Conservation (phyloP, 2,797 vertebrate genomes). For the Rhynchotus rufescens region DNA sequence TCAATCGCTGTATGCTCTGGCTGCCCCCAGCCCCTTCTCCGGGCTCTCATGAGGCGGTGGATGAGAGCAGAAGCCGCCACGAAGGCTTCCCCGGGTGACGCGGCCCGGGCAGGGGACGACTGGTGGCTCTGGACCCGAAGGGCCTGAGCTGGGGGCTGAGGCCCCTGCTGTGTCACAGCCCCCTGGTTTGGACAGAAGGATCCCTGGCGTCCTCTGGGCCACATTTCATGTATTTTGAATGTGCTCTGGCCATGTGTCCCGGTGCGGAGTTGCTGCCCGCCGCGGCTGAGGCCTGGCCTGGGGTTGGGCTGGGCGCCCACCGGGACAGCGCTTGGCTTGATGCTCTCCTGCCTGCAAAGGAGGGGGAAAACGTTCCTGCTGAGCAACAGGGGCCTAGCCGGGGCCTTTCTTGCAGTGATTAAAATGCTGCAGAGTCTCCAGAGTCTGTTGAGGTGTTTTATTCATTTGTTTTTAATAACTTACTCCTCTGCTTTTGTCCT, state of each 20-base stretch:
- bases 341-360: not conserved
- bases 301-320: not conserved
- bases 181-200: not conserved
- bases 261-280: not conserved
- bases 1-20: not conserved
- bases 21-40: not conserved
- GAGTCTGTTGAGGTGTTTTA: not conserved
- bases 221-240: not conserved
- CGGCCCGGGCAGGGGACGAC: not conserved
- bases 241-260: rapidly evolving
- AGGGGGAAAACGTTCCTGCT: not conserved
- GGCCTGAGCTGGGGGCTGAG: not conserved
- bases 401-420: not conserved
- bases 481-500: not conserved
- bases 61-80: constrained; percentile 8
- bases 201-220: not conserved
- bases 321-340: not conserved
- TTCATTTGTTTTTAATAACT: constrained; percentile 1
- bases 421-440: not conserved
- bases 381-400: not conserved
- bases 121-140: not conserved
- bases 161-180: not conserved
- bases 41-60: constrained; percentile 48
- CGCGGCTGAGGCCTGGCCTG: not conserved
- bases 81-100: constrained; percentile 7